Conservation (phyloP, 2,888 invertebrate genomes). For the Callinectes sapidus region DNA sequence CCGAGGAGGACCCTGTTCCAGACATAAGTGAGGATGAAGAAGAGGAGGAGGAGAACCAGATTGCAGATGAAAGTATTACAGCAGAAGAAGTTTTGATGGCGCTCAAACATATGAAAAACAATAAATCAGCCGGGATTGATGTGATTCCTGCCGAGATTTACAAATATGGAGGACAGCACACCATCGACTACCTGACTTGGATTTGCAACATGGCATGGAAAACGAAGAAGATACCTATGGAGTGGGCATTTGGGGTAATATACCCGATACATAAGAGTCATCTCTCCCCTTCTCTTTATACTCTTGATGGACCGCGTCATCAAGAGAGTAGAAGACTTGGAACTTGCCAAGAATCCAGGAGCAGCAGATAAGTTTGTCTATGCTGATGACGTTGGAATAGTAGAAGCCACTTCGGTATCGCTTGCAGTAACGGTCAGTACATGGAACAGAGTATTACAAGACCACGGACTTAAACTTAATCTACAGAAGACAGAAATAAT, state of each 20-base stretch:
- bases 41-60: too few species aligned
- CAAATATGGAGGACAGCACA: conserved; percentile 30
- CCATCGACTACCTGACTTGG: neutral
- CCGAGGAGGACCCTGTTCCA: too few species aligned
- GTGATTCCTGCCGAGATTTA: neutral
- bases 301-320: neutral
- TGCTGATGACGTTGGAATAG: neutral
- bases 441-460: conserved; percentile 15
- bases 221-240: conserved; percentile 3
- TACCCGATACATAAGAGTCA: neutral
- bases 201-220: conserved; percentile 9
- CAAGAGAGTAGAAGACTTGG: neutral
- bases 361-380: neutral
- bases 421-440: neutral
- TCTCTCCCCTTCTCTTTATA: conserved; percentile 31
- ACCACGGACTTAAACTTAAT: too few species aligned
- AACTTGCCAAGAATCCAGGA: neutral
- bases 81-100: neutral
- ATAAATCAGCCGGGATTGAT: conserved; percentile 1
- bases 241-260: neutral
- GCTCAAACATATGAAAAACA: neutral
- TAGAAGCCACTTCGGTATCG: neutral
- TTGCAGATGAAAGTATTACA: too few species aligned
- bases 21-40: too few species aligned
- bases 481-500: conserved; percentile 12